Percentiles rank a stretch among this genome's conserved stretches.
Evolutionary conservation across 2,797 vertebrate species (phyloP).

Genomic region (Tolypeutes matacus): DNA sequence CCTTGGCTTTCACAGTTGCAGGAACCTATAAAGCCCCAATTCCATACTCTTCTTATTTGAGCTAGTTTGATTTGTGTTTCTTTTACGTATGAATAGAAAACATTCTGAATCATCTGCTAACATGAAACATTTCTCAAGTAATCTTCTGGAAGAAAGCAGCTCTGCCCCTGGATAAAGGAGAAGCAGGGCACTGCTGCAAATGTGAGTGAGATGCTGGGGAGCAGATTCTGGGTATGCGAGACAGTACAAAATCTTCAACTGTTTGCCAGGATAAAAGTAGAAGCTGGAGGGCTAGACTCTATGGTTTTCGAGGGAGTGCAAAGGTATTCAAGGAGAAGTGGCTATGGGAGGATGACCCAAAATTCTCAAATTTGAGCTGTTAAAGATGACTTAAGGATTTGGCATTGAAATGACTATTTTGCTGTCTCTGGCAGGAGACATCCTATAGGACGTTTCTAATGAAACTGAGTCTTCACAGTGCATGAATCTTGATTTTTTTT

Average conservation of each 20-base stretch:
- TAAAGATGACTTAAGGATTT: background rate
- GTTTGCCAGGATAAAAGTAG: background rate
- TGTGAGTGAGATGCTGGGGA: background rate
- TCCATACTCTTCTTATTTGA: too few relatives aligned
- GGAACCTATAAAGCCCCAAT: too few relatives aligned
- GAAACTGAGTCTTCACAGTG: background rate
- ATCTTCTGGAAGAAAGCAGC: background rate
- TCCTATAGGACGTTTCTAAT: background rate
- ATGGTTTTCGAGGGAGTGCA: background rate
- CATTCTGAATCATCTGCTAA: background rate
- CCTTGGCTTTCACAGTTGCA: background rate
- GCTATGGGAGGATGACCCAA: too few relatives aligned
- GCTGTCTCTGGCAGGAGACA: background rate
- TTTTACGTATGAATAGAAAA: background rate
- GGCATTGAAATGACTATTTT: background rate
- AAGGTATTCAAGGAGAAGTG: background rate
- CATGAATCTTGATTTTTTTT: slow-evolving; percentile 5
- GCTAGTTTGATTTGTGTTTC: background rate
- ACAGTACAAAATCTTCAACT: background rate
- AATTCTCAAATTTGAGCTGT: background rate
- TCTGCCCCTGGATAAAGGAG: background rate
- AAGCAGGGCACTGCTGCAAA: background rate
- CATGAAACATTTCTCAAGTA: background rate
- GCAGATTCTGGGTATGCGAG: fast-evolving
- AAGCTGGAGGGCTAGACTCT: background rate